A percentile compares a stretch with the other conserved stretches of the same genome.
Evolutionary conservation across 2,888 invertebrate species (phyloP).

Genomic region (Agriopis leucophaearia): DNA sequence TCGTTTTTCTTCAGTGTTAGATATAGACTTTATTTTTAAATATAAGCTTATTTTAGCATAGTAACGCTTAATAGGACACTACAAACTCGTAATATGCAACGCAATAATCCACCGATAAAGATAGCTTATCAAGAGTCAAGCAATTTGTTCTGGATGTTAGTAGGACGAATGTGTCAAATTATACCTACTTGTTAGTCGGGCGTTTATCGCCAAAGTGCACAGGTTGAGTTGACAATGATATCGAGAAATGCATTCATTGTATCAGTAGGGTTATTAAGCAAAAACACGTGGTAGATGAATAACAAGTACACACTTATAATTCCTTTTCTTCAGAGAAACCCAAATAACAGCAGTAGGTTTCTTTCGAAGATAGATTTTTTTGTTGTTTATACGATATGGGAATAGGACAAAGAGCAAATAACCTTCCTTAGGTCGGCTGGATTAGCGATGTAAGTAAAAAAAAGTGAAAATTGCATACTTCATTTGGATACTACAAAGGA

Average conservation of each 20-base stretch:
- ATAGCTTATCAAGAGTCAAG: conserved; percentile 69
- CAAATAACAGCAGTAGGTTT: background rate
- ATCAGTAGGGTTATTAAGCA: conserved; percentile 45
- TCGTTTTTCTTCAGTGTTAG: background rate
- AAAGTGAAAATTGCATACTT: background rate
- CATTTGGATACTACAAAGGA: background rate
- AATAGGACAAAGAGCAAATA: background rate
- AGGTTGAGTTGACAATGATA: conserved; percentile 70
- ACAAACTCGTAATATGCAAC: conserved; percentile 45
- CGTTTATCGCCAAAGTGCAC: conserved; percentile 49
- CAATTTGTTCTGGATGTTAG: conserved; percentile 70
- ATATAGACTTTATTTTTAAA: background rate
- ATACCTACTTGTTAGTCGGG: conserved; percentile 32
- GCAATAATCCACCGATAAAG: conserved; percentile 59
- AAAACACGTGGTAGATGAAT: background rate
- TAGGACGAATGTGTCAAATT: conserved; percentile 59
- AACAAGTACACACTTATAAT: background rate
- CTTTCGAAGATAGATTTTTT: background rate
- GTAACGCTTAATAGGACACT: conserved; percentile 14
- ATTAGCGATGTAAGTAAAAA: background rate
- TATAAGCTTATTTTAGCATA: conserved; percentile 2
- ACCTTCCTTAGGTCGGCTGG: background rate
- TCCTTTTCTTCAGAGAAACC: background rate
- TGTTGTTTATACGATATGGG: background rate
- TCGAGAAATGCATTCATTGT: conserved; percentile 63